A percentile compares a stretch with the other conserved stretches of the same genome.
These are phyloP conservation scores for Mechanitis mazaeus DNA, from an alignment of 2,888 invertebrate species.

Conservation along the genomic window DNA sequence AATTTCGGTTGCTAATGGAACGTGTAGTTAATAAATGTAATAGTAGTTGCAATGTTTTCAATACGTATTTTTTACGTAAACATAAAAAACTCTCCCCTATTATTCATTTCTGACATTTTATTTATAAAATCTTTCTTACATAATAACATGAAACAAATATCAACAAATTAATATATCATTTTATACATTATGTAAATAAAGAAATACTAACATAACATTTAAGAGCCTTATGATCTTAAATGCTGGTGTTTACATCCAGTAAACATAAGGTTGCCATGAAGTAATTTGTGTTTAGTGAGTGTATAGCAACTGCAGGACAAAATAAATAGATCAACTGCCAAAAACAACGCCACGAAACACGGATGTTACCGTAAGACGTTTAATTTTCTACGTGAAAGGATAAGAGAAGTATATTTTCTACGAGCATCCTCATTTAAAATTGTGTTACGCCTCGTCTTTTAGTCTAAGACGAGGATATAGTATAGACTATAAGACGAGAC, in stretches of 20 bases:
- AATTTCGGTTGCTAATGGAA: too few species aligned
- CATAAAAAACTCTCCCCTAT: too few species aligned
- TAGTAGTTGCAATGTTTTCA: too few species aligned
- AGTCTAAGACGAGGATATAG: conserved; percentile 35
- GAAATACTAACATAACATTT: too few species aligned
- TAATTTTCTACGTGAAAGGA: conserved; percentile 77
- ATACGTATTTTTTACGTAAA: too few species aligned
- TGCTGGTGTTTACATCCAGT: neutral
- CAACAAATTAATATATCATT: too few species aligned
- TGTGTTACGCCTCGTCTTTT: conserved; percentile 53
- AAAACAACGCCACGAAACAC: conserved; percentile 55
- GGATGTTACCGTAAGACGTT: conserved; percentile 73
- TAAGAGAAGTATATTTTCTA: conserved; percentile 68
- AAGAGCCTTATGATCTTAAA: too few species aligned
- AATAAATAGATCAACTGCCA: conserved; percentile 65
- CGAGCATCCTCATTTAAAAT: conserved; percentile 59
- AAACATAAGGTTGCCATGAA: conserved; percentile 30
- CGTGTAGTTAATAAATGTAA: too few species aligned
- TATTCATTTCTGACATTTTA: too few species aligned
- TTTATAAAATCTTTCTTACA: too few species aligned
- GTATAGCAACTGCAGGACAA: conserved; percentile 35
- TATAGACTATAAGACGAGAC: conserved; percentile 30
- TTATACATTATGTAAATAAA: too few species aligned
- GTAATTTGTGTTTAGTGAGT: conserved; percentile 34
- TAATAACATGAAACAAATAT: too few species aligned